phyloP scores from a whole-genome alignment of 2,797 vertebrate genomes.

The Buceros bicornis region DNA sequence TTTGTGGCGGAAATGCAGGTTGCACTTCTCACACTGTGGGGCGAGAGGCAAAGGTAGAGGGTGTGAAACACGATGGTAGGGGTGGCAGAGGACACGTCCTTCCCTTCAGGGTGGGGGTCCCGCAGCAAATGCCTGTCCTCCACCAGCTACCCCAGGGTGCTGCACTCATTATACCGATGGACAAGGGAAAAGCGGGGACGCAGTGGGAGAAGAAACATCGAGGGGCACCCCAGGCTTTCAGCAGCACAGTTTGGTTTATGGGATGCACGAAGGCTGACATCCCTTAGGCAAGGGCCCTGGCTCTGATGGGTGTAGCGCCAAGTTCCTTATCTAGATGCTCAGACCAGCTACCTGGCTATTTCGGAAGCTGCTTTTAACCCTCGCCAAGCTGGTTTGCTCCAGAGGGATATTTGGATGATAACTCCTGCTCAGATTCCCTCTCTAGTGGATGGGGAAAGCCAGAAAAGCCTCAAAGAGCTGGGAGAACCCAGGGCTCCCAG shows the following conservation, averaged over 20 bases:
- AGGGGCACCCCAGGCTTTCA: background rate
- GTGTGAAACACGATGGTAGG: rapidly evolving
- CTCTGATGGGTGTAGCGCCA: rapidly evolving
- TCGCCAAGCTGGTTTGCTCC: background rate
- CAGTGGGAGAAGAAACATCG: background rate
- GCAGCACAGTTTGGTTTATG: background rate
- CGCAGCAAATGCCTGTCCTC: rapidly evolving
- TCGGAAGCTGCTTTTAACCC: background rate
- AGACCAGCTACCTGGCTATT: background rate
- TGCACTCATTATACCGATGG: background rate
- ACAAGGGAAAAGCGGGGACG: rapidly evolving
- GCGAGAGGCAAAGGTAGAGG: background rate
- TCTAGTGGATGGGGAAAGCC: background rate
- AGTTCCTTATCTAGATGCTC: background rate
- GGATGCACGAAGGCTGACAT: background rate
- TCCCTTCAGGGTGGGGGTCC: background rate
- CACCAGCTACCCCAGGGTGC: background rate
- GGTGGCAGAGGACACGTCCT: rapidly evolving
- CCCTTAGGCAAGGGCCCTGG: background rate
- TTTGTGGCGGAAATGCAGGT: conserved; percentile 99
- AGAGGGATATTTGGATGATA: background rate
- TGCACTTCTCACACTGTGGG: conserved; percentile 97
- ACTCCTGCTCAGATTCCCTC: background rate
- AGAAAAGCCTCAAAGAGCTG: background rate
- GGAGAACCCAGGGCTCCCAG: background rate